Base-by-base conservation (phyloP, 2,888 invertebrate species). In the Mycalesis mineus region DNA sequence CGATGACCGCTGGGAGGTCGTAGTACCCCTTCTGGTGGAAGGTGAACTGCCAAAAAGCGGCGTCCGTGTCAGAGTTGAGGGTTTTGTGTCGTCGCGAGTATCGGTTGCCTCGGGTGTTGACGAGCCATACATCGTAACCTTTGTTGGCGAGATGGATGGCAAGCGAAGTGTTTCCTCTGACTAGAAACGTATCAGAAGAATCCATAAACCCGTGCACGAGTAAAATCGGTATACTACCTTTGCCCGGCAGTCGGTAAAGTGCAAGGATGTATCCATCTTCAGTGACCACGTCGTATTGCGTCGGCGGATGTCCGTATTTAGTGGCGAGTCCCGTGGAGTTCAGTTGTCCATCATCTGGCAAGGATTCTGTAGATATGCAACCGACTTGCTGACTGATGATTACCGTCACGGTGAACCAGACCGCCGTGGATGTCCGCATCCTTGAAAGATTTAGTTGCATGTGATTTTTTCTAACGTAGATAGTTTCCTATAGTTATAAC, bases 1-100 rank as follows among this genome's bases (percentile, higher is more conserved):
- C 82, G 8, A 84, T 91, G 74, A 91, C 91, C 0, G 94, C 92
- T 5, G 95, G 94, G 2, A 95, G 58, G 75, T 96, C 96, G 67
- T 91, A 91, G 33, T 78, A 65, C 0, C 93, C 95, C 74, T 93
- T 92, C 72, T 95, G 93, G 71, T 95, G 92, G 86, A 91, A 92
- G 57, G 91, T 91, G 68, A 87, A 91, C 36, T 84, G 56, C 91
- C 91, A 92, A 68, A 77, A 91, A 6, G 68, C 55, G 3, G 66
- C 45, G 17, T 90, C 80, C 0, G 40, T 55, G 28, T 71, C 68
- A 0, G 84, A 73, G 54, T 83, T 63, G 71, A 82, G 63, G 0
- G 70, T 73, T 0, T 69, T 64, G 66, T 94, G 94, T 4, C 75
- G 75, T 22, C 85, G 77, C 2, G 91, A 88, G 70, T 92, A 92